Evolutionary conservation across 2,113 vertebrate species (phyloP).

Genomic region (Thomomys bottae): DNA sequence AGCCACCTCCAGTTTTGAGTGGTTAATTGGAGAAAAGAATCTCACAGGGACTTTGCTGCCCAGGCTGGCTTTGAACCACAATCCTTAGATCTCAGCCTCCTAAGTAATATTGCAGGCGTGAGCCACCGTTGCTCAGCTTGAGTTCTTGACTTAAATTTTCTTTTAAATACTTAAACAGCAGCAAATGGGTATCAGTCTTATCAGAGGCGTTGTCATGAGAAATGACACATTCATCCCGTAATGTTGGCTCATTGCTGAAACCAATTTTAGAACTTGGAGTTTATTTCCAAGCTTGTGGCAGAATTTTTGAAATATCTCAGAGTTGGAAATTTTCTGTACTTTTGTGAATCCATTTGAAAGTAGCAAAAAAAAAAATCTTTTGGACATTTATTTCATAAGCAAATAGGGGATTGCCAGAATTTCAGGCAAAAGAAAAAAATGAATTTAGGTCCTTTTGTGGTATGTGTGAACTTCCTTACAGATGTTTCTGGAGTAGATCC

Average conservation of each 20-base stretch:
- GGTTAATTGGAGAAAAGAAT: too few species aligned
- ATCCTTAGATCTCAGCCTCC: too few species aligned
- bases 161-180: constrained; percentile 42
- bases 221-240: constrained; percentile 36
- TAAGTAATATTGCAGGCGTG: too few species aligned
- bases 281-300: constrained; percentile 38
- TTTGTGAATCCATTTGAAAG: constrained; percentile 36
- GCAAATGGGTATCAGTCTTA: background rate
- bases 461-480: background rate
- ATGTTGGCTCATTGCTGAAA: constrained; percentile 1
- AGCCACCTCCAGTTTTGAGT: too few species aligned
- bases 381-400: constrained; percentile 18
- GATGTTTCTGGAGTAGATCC: background rate
- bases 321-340: constrained; percentile 2
- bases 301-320: constrained; percentile 25
- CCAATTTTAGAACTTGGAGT: constrained; percentile 35
- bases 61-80: too few species aligned
- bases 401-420: background rate
- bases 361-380: background rate
- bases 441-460: background rate
- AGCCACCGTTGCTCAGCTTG: too few species aligned
- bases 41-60: too few species aligned
- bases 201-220: background rate
- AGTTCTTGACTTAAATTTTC: background rate
- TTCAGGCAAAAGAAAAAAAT: background rate